Evolutionary conservation across 2,888 invertebrate genomes (phyloP).

Genomic region (Diaphora mendica): DNA sequence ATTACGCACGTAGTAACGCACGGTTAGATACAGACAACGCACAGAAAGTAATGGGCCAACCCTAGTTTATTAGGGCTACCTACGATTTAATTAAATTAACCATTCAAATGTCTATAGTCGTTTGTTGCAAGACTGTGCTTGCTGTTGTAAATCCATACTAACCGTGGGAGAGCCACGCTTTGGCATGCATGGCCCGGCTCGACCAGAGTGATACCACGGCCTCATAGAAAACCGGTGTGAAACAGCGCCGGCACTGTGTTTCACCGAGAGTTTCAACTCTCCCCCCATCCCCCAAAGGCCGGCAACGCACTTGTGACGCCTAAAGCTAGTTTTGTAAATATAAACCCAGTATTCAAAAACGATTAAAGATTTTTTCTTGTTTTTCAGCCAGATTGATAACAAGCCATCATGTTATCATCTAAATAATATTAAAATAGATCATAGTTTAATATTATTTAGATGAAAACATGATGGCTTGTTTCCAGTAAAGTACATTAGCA

Average conservation of each 20-base stretch:
- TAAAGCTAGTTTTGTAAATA: too few relatives aligned
- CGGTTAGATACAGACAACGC: constrained; percentile 42
- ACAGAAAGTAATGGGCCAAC: constrained; percentile 39
- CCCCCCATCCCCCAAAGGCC: too few relatives aligned
- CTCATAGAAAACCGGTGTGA: too few relatives aligned
- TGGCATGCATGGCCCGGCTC: too few relatives aligned
- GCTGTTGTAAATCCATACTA: not conserved
- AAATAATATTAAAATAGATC: too few relatives aligned
- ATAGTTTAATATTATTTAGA: not conserved
- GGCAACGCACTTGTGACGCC: too few relatives aligned
- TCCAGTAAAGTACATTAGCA: not conserved
- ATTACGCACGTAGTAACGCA: constrained; percentile 47
- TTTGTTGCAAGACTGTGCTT: not conserved
- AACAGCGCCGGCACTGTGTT: too few relatives aligned
- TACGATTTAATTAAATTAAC: not conserved
- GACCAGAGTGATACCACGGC: too few relatives aligned
- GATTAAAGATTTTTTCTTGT: not conserved
- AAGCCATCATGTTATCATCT: too few relatives aligned
- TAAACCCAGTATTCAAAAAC: not conserved
- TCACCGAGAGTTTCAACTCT: too few relatives aligned
- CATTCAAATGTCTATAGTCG: not conserved
- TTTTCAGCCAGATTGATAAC: too few relatives aligned
- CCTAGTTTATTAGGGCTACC: constrained; percentile 32
- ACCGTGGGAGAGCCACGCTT: too few relatives aligned
- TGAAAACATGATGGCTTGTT: not conserved